Base-by-base conservation (phyloP, 2,797 vertebrate genomes). In the Urocyon cinereoargenteus region DNA sequence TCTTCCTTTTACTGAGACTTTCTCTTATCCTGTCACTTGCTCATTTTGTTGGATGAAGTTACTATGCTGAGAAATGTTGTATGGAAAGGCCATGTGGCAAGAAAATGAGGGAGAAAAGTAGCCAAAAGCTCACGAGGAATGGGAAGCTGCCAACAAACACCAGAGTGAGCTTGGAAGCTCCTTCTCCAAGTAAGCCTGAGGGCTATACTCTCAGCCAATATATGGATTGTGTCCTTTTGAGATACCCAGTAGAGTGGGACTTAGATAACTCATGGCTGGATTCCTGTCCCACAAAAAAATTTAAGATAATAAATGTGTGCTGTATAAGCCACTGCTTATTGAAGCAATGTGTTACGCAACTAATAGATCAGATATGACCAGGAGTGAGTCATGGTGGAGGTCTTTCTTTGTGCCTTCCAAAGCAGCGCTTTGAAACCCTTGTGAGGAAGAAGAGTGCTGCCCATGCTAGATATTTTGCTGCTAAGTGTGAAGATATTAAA, bases 111-210 rank as follows among this genome's bases (percentile, higher is more conserved):
- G 7, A 73, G 13, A 31, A 6, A 13, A 12, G 26, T 86, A 45
- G 8, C 28, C 45, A 64, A 13, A 0, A 24, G 4, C 14, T 26
- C 1, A 1, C 5, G 0, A 51, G n/a, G 24, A 24, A 0, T 2
- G 28, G 19, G 53, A 64, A 21, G 36, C 4, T 40, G 9, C 49
- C 6, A 12, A 11, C 7, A 6, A 16, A 12, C n/a, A n/a, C 18
- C 9, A 14, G 24, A 49, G 13, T 40, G 68, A 89, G 34, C 5
- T 14, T 31, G 18, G 28, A 86, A 90, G 21, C 3, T 31, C 34
- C 8, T 57, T 77, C 28, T 4, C 5, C 8, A 24, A 22, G 31
- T 5, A 2, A 59, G 14, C n/a, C 53, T 57, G 87, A 55, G 6
- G 9, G 5, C 6, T 24, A 26, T 1, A 26, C 5, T 22, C 8